phyloP scores from a whole-genome alignment of 2,113 vertebrate genomes.

The Embiotoca jacksoni region DNA sequence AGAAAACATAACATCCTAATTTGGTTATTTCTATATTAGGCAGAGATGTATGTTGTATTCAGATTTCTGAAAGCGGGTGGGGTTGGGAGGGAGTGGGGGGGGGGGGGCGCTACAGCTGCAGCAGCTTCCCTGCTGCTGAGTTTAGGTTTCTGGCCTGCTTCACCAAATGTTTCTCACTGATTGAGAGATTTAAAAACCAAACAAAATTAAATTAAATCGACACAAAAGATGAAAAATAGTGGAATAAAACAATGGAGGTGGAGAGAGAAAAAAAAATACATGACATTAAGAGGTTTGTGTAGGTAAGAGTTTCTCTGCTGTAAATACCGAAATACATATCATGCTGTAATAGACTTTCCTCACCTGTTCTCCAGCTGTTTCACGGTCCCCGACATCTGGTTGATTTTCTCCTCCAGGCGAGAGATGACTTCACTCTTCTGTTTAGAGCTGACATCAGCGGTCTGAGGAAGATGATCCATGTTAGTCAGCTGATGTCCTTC shows the following conservation, averaged over 20 bases:
- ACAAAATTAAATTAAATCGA: neutral
- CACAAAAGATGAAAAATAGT: neutral
- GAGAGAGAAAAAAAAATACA: constrained; percentile 58
- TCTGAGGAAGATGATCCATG: constrained; percentile 75
- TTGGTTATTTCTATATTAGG: constrained; percentile 71
- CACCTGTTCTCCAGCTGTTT: constrained; percentile 98
- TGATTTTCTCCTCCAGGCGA: constrained; percentile 96
- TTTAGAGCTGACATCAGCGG: constrained; percentile 90
- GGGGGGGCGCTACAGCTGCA: constrained; percentile 88
- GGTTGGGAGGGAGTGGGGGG: no score
- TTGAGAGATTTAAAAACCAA: constrained; percentile 24
- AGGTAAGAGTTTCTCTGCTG: neutral
- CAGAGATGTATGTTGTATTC: constrained; percentile 29
- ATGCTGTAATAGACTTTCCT: constrained; percentile 25
- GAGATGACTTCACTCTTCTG: constrained; percentile 94
- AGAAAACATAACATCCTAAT: constrained; percentile 74
- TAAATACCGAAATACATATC: neutral
- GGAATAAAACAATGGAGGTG: constrained; percentile 52
- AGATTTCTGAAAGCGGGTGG: constrained; percentile 16
- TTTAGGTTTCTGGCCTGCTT: constrained; percentile 98
- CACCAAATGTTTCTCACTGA: constrained; percentile 97
- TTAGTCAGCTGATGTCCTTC: neutral
- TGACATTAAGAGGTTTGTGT: constrained; percentile 35
- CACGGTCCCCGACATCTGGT: constrained; percentile 95
- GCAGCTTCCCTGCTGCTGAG: constrained; percentile 92